Conservation (phyloP, 2,113 vertebrate genomes). For the Podilymbus podiceps region DNA sequence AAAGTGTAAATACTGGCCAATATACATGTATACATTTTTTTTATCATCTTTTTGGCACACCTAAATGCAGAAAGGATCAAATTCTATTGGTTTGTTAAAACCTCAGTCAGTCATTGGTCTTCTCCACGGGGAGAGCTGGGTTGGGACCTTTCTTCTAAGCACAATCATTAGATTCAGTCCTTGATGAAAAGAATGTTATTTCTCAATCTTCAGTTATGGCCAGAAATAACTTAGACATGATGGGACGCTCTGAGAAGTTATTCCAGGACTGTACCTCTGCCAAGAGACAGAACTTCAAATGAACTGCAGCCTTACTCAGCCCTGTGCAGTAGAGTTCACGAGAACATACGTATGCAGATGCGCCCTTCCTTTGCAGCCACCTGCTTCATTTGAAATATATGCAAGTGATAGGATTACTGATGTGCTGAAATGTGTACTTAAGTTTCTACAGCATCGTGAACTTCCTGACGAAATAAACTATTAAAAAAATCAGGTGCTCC, state of each 20-base stretch:
- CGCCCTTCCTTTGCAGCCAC: not conserved
- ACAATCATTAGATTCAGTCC: not conserved
- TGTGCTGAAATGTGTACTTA: not conserved
- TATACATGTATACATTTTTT: not conserved
- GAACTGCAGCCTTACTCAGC: not conserved
- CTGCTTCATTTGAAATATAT: not conserved
- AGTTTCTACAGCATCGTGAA: not conserved
- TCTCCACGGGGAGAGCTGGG: not conserved
- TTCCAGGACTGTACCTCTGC: not conserved
- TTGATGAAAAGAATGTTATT: not conserved
- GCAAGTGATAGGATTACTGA: not conserved
- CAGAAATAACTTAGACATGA: not conserved
- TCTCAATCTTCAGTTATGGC: not conserved
- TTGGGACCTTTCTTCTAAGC: not conserved
- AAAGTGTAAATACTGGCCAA: not conserved
- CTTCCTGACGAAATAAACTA: not conserved
- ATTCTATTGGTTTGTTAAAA: not conserved
- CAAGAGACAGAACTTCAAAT: not conserved
- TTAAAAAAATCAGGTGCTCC: not conserved
- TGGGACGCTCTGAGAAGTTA: not conserved
- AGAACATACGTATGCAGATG: accelerated
- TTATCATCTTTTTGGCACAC: not conserved
- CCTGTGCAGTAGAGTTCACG: accelerated
- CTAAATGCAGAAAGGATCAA: not conserved
- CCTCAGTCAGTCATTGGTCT: not conserved